Evolutionary conservation across 2,797 vertebrate genomes (phyloP).

Genomic region (Cuculus canorus): DNA sequence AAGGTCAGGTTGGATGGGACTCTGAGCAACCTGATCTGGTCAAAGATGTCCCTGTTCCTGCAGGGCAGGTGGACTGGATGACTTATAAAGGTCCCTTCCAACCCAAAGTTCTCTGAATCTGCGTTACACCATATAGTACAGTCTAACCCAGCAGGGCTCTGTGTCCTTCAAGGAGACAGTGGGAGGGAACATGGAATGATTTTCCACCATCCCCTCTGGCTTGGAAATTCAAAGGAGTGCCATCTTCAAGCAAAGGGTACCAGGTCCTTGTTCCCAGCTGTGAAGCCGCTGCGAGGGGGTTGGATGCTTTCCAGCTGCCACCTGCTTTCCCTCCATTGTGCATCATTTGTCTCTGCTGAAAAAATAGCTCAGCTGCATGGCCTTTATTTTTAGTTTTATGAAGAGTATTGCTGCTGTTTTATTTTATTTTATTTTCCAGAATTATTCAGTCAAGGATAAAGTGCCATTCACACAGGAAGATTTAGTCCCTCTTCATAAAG

Average conservation of each 20-base stretch:
- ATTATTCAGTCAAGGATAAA: constrained; percentile 10
- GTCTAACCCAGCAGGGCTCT: background rate
- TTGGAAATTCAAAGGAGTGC: background rate
- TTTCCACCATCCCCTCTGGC: background rate
- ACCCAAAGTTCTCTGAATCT: no score
- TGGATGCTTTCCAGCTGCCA: background rate
- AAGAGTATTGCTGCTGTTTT: background rate
- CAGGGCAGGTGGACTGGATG: no score
- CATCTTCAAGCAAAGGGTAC: accelerated
- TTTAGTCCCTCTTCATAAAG: constrained; percentile 61
- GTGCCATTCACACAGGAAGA: constrained; percentile 15
- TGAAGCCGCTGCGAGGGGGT: background rate
- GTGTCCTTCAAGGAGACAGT: background rate
- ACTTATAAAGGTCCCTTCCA: no score
- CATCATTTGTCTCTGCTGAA: background rate
- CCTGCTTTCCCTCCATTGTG: background rate
- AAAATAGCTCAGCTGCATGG: background rate
- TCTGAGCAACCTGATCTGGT: no score
- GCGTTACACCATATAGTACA: accelerated
- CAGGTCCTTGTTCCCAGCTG: background rate
- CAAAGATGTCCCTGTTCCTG: no score
- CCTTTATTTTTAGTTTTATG: background rate
- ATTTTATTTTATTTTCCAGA: constrained; percentile 16
- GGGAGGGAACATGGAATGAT: accelerated
- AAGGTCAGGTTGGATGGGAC: no score